Evolutionary conservation across 92 coral and sea anemone genomes (phyloP).

Genomic region (Zoanthus sociatus): DNA sequence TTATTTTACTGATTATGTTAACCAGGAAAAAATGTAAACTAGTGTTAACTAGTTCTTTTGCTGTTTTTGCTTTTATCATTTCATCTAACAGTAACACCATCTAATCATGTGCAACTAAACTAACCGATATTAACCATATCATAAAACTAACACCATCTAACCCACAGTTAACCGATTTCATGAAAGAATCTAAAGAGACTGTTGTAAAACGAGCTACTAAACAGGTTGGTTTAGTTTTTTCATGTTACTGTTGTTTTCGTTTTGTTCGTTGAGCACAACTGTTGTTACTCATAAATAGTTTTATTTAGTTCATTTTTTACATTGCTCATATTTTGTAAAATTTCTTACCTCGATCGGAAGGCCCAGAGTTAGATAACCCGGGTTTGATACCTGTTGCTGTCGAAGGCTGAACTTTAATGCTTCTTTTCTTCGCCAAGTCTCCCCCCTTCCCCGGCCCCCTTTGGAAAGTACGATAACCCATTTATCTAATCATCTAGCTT

Average conservation of each 20-base stretch:
- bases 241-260: not conserved
- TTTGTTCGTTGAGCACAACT: not conserved
- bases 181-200: slow-evolving; percentile 21
- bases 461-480: too few species aligned
- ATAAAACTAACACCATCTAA: slow-evolving; percentile 16
- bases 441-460: too few species aligned
- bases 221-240: slow-evolving; percentile 13
- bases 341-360: too few species aligned
- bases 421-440: too few species aligned
- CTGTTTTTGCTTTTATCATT: not conserved
- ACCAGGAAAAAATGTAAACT: not conserved
- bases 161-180: slow-evolving; percentile 35
- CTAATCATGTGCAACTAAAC: not conserved
- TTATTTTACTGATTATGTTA: too few species aligned
- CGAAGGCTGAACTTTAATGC: too few species aligned
- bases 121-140: not conserved
- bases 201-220: slow-evolving; percentile 2
- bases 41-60: not conserved
- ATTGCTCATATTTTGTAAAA: too few species aligned
- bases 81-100: not conserved
- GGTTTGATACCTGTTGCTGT: too few species aligned
- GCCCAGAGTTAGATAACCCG: too few species aligned
- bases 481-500: too few species aligned
- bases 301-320: not conserved
- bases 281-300: not conserved